A percentile compares a stretch with the other conserved stretches of the same genome.
Evolutionary conservation across 2,797 vertebrate genomes (phyloP).

Genomic region (Heterohyrax brucei): DNA sequence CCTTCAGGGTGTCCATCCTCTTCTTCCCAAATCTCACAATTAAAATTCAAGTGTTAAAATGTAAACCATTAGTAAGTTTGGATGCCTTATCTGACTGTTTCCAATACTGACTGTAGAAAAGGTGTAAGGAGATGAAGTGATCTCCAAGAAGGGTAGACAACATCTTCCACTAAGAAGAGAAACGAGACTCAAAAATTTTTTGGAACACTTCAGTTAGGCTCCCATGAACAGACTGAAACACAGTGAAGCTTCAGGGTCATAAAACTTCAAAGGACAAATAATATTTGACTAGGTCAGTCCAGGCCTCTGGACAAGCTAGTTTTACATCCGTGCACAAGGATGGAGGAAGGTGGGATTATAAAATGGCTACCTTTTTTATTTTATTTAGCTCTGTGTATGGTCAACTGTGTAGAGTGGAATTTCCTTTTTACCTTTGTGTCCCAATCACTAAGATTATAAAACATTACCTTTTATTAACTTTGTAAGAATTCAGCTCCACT

Average conservation of each 20-base stretch:
- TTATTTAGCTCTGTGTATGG: not conserved
- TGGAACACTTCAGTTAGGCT: not conserved
- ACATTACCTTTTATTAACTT: not conserved
- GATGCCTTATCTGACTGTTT: not conserved
- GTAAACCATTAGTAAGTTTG: not conserved
- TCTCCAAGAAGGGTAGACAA: not conserved
- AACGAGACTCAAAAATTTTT: not conserved
- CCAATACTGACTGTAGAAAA: not conserved
- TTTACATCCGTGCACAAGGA: not conserved
- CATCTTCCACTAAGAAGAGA: not conserved
- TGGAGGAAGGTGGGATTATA: not conserved
- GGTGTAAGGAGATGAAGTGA: not conserved
- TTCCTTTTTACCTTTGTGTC: not conserved
- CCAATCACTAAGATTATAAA: not conserved
- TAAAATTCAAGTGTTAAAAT: not conserved
- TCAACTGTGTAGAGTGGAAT: not conserved
- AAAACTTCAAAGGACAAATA: not conserved
- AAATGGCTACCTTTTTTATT: not conserved
- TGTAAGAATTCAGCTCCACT: not conserved
- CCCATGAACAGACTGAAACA: not conserved
- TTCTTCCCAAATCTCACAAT: not conserved
- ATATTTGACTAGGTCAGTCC: not conserved
- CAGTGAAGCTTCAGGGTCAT: not conserved
- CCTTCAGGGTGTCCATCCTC: not conserved
- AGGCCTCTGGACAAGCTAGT: not conserved